Evolutionary conservation across 2,113 vertebrate species (phyloP).

Genomic region (Myiozetetes cayanensis): DNA sequence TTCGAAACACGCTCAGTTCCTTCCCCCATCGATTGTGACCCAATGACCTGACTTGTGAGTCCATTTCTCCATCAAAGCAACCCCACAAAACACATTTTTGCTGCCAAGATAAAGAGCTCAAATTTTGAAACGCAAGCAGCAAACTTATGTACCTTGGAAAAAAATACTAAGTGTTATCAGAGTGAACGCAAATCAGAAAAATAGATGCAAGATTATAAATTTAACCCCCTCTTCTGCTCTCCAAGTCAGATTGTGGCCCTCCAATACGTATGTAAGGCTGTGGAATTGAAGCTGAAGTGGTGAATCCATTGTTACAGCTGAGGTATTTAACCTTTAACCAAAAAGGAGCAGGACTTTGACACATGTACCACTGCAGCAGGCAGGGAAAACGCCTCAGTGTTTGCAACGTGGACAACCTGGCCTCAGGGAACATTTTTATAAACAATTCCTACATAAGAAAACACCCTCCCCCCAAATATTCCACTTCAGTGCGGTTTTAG

Average conservation of each 20-base stretch:
- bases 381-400: not conserved
- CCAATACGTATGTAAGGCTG: not conserved
- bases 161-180: not conserved
- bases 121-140: not conserved
- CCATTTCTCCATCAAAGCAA: not conserved
- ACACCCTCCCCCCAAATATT: too few species aligned
- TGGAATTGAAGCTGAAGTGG: not conserved
- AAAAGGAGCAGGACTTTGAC: not conserved
- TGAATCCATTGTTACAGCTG: not conserved
- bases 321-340: not conserved
- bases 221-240: not conserved
- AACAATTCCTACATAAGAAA: not conserved
- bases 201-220: not conserved
- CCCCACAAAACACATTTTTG: not conserved
- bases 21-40: not conserved
- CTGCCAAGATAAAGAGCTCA: slow-evolving; percentile 16
- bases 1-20: not conserved
- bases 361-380: rapidly evolving
- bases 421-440: not conserved
- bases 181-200: not conserved
- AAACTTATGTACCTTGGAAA: not conserved
- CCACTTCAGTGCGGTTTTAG: not conserved
- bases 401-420: not conserved
- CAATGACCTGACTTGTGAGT: not conserved
- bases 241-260: not conserved